Evolutionary conservation across 2,797 vertebrate species (phyloP), one percentile per base, ranked within the genome.

Genomic region (Thripadectes ignobilis): DNA sequence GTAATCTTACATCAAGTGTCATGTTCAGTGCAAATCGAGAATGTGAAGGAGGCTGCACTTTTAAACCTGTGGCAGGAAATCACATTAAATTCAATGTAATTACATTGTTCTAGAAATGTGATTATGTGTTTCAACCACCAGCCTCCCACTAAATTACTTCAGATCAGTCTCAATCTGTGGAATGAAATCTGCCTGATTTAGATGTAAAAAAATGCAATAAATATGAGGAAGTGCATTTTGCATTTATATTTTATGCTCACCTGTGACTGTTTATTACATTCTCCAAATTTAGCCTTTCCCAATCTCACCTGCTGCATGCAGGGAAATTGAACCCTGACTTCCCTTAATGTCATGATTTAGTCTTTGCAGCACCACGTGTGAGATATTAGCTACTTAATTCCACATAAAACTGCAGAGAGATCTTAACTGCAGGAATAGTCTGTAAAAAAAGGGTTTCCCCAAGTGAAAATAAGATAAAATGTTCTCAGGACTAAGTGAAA

Each of bases 191-290:
- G 83, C 93, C 92, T 92, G 91, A 96, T 96, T 95, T 93, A 96
- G 92, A 92, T 94, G 90, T 95, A 90, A 95, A 95, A 41, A 95
- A 91, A 92, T 72, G 94, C 93, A 95, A 96, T 96, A 96, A 97
- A 96, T 96, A 92, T 19, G 67, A 93, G 89, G 68, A 43, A 78
- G 85, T 92, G 57, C 65, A 67, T 93, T 97, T 95, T 96, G 92
- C 90, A 94, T 97, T 96, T 96, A 48, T 91, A 78, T 95, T 95
- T 97, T 83, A 90, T 95, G 59, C 66, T 84, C 75, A 85, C 73
- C 83, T 69, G 72, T 73, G 51, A 30, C 62, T 94, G 80, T 65
- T 72, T 85, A 71, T 85, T 91, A 71, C 67, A 23, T 82, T 91
- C 68, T 58, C 65, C 61, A 61, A 39, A 75, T 62, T 71, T 15